Evolutionary conservation across 2,113 vertebrate genomes (phyloP).

Genomic region (Atherinomorus stipes): DNA sequence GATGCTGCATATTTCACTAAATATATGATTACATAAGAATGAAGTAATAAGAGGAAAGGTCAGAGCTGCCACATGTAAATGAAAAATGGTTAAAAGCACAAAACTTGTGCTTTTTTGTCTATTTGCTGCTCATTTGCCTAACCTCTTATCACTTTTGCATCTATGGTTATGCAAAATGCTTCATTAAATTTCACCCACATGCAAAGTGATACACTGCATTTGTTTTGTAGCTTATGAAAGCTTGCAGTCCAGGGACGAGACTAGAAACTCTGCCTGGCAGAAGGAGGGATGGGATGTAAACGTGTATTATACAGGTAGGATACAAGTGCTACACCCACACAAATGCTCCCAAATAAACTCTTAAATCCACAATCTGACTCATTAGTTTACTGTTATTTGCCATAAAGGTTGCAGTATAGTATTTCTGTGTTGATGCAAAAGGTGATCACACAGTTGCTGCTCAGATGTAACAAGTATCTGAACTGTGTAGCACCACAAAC

Average conservation of each 20-base stretch:
- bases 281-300: conserved; percentile 94
- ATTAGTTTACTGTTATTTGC: not conserved
- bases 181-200: not conserved
- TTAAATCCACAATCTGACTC: not conserved
- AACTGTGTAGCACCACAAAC: too few species aligned
- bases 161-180: not conserved
- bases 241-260: conserved; percentile 91
- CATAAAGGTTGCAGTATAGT: not conserved
- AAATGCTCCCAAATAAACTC: not conserved
- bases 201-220: not conserved
- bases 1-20: too few species aligned
- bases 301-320: conserved; percentile 93
- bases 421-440: not conserved
- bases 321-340: not conserved
- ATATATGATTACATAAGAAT: too few species aligned
- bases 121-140: too few species aligned
- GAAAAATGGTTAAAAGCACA: too few species aligned
- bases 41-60: too few species aligned
- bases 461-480: too few species aligned
- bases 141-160: not conserved
- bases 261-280: conserved; percentile 91
- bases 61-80: too few species aligned
- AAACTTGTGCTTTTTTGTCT: too few species aligned
- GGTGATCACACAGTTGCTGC: not conserved
- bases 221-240: conserved; percentile 88